Percentiles rank a stretch among this genome's conserved stretches.
These are phyloP conservation scores for Pipistrellus nathusii DNA, from an alignment of 2,797 vertebrate genomes.

Conservation along the genomic window DNA sequence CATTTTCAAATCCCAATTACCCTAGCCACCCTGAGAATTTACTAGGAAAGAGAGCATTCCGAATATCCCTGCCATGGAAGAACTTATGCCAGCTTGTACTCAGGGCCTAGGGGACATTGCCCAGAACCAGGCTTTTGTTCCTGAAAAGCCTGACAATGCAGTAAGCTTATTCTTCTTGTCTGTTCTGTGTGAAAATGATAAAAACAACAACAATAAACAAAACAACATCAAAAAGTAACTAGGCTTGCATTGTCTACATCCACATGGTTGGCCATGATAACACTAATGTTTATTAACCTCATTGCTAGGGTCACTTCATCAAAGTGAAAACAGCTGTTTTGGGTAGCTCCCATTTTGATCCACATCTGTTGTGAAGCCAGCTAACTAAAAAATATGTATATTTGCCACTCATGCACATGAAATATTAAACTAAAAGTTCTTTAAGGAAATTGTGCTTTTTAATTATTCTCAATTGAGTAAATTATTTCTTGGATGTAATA, in stretches of 20 bases:
- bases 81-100: neutral
- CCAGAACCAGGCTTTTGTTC: neutral
- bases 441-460: neutral
- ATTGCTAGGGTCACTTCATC: neutral
- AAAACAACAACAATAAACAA: neutral
- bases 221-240: neutral
- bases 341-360: neutral
- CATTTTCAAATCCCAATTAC: neutral
- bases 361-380: neutral
- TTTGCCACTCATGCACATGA: neutral
- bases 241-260: neutral
- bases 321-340: conserved; percentile 4
- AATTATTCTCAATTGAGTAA: neutral
- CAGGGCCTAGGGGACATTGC: neutral
- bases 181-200: neutral
- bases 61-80: neutral
- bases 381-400: neutral
- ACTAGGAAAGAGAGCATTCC: neutral
- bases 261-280: neutral
- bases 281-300: neutral
- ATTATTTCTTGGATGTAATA: neutral
- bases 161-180: neutral
- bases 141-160: neutral
- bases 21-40: neutral
- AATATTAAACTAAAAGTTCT: neutral